Percentiles rank a stretch among this genome's conserved stretches.
These are phyloP conservation scores for Hedya salicella DNA, from an alignment of 2,888 invertebrate genomes.

Conservation along the genomic window DNA sequence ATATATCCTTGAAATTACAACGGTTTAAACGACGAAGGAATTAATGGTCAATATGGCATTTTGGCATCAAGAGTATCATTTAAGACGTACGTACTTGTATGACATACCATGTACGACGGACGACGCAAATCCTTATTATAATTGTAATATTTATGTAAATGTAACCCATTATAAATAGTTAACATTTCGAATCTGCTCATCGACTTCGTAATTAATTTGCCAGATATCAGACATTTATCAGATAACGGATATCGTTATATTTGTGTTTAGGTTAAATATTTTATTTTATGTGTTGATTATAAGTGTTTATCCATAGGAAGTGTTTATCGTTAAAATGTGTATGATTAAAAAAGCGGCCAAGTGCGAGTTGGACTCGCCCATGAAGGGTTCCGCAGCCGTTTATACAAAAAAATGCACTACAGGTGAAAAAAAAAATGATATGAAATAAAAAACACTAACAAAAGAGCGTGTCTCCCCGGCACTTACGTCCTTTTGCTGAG, in stretches of 20 bases:
- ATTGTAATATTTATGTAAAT: slow-evolving; percentile 56
- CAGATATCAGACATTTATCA: slow-evolving; percentile 9
- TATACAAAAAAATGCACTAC: too few relatives aligned
- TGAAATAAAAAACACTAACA: too few relatives aligned
- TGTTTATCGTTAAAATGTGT: slow-evolving; percentile 2
- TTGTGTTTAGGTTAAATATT: neutral
- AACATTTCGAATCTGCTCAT: slow-evolving; percentile 20
- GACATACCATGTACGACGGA: slow-evolving; percentile 44
- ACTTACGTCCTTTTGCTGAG: too few relatives aligned
- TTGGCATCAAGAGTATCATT: neutral
- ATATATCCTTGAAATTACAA: too few relatives aligned
- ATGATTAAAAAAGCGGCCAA: too few relatives aligned
- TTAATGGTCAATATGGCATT: too few relatives aligned
- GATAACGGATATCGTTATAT: slow-evolving; percentile 18
- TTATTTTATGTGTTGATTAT: slow-evolving; percentile 7
- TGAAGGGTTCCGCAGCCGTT: too few relatives aligned
- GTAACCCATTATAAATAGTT: slow-evolving; percentile 49
- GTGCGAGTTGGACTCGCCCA: too few relatives aligned
- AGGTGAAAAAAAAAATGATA: too few relatives aligned
- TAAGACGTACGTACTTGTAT: slow-evolving; percentile 17
- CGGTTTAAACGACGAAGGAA: too few relatives aligned
- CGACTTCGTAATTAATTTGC: slow-evolving; percentile 11
- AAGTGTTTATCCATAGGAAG: slow-evolving; percentile 5
- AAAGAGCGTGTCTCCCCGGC: too few relatives aligned
- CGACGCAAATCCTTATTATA: slow-evolving; percentile 53